These are phyloP conservation scores for Monopis laevigella DNA, from an alignment of 2,888 invertebrate genomes.

Conservation along the genomic window DNA sequence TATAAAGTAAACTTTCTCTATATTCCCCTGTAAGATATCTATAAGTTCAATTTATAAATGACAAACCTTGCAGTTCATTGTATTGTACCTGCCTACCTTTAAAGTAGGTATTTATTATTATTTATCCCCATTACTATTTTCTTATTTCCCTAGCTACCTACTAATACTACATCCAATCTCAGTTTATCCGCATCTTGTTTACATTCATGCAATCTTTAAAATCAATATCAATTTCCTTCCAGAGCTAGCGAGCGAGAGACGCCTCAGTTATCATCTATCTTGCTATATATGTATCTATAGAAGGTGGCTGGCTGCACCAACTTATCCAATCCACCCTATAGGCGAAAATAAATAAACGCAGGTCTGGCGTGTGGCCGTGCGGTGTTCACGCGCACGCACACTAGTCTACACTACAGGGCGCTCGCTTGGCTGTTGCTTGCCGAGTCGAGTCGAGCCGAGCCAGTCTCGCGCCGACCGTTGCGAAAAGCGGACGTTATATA, in stretches of 20 bases:
- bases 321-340: slow-evolving; percentile 35
- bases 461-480: slow-evolving; percentile 65
- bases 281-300: background rate
- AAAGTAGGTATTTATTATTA: no score
- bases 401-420: slow-evolving; percentile 33
- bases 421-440: slow-evolving; percentile 47
- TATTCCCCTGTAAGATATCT: no score
- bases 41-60: no score
- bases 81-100: no score
- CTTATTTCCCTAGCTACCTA: no score
- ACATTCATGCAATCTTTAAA: slow-evolving; percentile 5
- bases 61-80: no score
- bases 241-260: no score
- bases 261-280: no score
- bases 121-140: no score
- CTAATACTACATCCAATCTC: no score
- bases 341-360: slow-evolving; percentile 49
- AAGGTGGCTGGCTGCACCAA: background rate
- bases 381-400: slow-evolving; percentile 32
- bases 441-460: slow-evolving; percentile 36
- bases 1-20: no score
- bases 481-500: slow-evolving; percentile 40
- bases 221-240: slow-evolving; percentile 3
- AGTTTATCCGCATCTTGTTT: no score
- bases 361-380: slow-evolving; percentile 26